phyloP scores from a whole-genome alignment of 1,140 invertebrate genomes.

The Ostrea denselamellosa region DNA sequence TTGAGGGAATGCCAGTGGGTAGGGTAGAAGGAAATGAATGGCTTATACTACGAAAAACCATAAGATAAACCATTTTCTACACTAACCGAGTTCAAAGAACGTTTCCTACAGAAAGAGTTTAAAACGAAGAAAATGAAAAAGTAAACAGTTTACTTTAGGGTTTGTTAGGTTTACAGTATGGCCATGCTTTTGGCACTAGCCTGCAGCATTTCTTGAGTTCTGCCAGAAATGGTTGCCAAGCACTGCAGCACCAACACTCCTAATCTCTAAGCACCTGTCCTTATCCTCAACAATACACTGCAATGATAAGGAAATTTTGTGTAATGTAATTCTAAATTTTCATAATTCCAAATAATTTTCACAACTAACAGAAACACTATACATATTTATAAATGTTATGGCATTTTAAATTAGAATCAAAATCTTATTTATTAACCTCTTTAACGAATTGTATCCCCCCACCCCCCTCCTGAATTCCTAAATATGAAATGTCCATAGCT shows the following conservation, averaged over 20 bases:
- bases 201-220: neutral
- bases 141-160: slow-evolving; percentile 34
- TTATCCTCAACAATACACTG: neutral
- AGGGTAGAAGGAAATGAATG: slow-evolving; percentile 1
- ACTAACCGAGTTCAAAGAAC: slow-evolving; percentile 2
- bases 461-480: too few relatives aligned
- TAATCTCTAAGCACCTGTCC: slow-evolving; percentile 4
- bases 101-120: slow-evolving; percentile 3
- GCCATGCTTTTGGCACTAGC: neutral
- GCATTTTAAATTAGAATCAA: too few relatives aligned
- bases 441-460: too few relatives aligned
- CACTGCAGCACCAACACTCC: neutral
- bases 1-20: neutral
- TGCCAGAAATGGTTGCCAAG: slow-evolving; percentile 2
- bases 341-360: too few relatives aligned
- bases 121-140: slow-evolving; percentile 31
- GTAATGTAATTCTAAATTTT: neutral
- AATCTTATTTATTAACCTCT: too few relatives aligned
- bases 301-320: neutral
- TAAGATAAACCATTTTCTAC: slow-evolving; percentile 5
- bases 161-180: slow-evolving; percentile 16
- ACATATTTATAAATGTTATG: too few relatives aligned
- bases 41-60: slow-evolving; percentile 2
- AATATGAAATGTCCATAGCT: too few relatives aligned
- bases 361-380: too few relatives aligned